Conservation (phyloP, 2,113 vertebrate species). For the Anolis carolinensis region DNA sequence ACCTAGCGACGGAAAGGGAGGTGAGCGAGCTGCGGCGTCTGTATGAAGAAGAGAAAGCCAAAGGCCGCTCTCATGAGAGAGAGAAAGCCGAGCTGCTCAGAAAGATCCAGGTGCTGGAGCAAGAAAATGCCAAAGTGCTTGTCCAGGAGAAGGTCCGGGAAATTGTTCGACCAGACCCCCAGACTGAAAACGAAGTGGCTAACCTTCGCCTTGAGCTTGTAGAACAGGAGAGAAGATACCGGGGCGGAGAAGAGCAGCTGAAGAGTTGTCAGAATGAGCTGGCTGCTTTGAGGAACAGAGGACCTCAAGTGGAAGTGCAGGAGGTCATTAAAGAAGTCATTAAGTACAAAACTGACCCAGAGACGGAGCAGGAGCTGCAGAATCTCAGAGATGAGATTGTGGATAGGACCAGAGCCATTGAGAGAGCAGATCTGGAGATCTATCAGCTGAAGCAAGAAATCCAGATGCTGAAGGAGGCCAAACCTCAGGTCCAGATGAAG, state of each 20-base stretch:
- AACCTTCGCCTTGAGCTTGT: constrained; percentile 92
- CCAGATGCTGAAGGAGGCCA: constrained; percentile 88
- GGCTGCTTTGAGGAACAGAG: constrained; percentile 81
- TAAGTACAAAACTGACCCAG: constrained; percentile 93
- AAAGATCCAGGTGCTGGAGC: constrained; percentile 87
- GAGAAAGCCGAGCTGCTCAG: constrained; percentile 88
- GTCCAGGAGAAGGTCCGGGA: constrained; percentile 94
- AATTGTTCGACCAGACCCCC: constrained; percentile 94
- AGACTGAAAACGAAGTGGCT: constrained; percentile 91
- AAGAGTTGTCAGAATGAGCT: constrained; percentile 84
- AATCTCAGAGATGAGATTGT: constrained; percentile 92
- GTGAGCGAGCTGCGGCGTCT: constrained; percentile 85
- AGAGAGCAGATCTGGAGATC: constrained; percentile 90
- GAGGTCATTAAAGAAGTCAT: constrained; percentile 96
- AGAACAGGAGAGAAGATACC: constrained; percentile 88
- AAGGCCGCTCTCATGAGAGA: constrained; percentile 79
- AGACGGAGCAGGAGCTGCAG: constrained; percentile 89
- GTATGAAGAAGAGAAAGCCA: constrained; percentile 88
- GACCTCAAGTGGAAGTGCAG: constrained; percentile 89
- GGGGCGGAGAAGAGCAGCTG: constrained; percentile 84
- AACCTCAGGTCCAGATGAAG: constrained; percentile 91
- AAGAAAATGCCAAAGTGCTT: constrained; percentile 89
- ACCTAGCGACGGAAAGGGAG: constrained; percentile 84
- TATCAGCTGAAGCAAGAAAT: constrained; percentile 92
- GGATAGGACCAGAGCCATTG: constrained; percentile 87